phyloP scores from a whole-genome alignment of 30 jellyfish, hydroid and myxozoan species.

The Aurelia sp. region DNA sequence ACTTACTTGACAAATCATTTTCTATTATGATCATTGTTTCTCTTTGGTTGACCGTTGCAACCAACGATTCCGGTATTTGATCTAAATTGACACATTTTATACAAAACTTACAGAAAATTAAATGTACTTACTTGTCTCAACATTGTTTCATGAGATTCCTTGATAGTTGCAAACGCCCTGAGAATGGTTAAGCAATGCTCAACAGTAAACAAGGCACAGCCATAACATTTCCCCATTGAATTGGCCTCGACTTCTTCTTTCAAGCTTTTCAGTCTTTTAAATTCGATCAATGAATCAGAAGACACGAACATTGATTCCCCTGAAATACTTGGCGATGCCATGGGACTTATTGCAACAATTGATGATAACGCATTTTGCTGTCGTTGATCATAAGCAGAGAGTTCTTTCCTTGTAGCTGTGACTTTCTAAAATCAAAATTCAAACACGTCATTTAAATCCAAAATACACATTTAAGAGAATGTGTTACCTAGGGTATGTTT shows the following conservation, averaged over 20 bases:
- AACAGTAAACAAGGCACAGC: conserved; percentile 85
- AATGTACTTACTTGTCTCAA: conserved; percentile 59
- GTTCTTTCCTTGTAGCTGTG: conserved; percentile 89
- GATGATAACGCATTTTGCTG: conserved; percentile 78
- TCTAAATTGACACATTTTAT: no score
- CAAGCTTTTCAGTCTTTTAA: background rate
- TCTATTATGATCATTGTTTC: no score
- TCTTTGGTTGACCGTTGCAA: no score
- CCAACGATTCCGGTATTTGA: no score
- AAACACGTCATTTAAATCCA: background rate
- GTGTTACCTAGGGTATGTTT: no score
- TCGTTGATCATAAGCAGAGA: conserved; percentile 71
- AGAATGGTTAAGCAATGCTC: conserved; percentile 87
- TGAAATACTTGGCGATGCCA: conserved; percentile 58
- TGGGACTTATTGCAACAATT: conserved; percentile 83
- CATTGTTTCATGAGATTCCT: conserved; percentile 74
- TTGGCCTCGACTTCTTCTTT: conserved; percentile 34
- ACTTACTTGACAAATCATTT: no score
- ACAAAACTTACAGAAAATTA: background rate
- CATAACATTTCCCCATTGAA: conserved; percentile 83
- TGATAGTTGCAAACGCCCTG: conserved; percentile 80
- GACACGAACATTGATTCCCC: conserved; percentile 22
- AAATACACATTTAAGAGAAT: background rate
- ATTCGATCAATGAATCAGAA: background rate
- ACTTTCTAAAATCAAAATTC: conserved; percentile 50